Base-by-base conservation (phyloP, 2,113 vertebrate genomes). In the Notarius quadriscutis region DNA sequence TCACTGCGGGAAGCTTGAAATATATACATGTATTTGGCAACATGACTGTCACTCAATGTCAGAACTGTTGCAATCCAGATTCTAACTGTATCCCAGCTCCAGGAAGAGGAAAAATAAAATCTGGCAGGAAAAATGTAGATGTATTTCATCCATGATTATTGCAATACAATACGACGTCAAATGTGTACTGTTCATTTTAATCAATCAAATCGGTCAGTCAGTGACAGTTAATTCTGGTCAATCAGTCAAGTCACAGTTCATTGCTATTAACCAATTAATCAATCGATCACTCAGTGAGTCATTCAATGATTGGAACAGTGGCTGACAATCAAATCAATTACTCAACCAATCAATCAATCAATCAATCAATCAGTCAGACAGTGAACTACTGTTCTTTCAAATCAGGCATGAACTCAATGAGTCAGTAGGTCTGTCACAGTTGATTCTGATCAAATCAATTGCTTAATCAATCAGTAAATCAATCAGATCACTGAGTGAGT, bases 1-100 rank as follows among this genome's bases (percentile, higher is more conserved):
- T 81, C 71, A 67, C 51, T 83, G 62, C n/a, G 17, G 62, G 30
- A 62, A 81, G 79, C 57, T 81, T 81, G 58, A 57, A 67, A n/a
- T 62, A 71, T 41, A 22, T 25, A 77, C 41, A 51, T 22, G 41
- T 75, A 58, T 74, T 51, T 53, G 84, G 58, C 84, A 79, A 20
- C 58, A n/a, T 62, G 74, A 27, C 62, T 25, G 48, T 86, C 84
- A 57, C 62, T 67, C 25, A 25, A 30, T 67, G 85, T 81, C 63
- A 81, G 63, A 57, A 81, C 41, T 30, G 2, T 41, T 86, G 27
- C 27, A 53, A 12, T 69, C 51, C 4, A 81, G 25, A 41, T 81
- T 81, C 85, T 71, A 48, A 86, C 77, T 48, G 71, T 30, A 17
- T 55, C 62, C 75, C 75, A 80, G 50, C 41, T 71, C 53, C 63